These are phyloP conservation scores for Sinella curviseta DNA, from an alignment of 1,140 invertebrate species.

Conservation along the genomic window DNA sequence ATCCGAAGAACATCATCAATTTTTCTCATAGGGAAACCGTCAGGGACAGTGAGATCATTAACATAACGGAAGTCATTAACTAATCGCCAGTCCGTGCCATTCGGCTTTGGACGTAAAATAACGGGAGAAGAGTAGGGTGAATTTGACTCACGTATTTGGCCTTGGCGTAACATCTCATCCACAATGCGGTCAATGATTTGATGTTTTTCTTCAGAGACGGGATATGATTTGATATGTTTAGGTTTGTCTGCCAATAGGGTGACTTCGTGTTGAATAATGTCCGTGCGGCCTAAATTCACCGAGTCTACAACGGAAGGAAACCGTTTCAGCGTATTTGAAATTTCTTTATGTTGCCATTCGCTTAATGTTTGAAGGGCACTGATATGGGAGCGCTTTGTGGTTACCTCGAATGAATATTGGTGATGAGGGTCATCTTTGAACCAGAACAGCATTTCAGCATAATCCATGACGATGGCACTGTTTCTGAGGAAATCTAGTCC, in stretches of 20 bases:
- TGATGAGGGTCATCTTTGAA: background rate
- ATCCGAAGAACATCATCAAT: background rate
- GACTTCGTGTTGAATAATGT: background rate
- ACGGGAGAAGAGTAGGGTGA: constrained; percentile 30
- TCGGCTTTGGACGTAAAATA: constrained; percentile 5
- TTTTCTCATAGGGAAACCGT: constrained; percentile 29
- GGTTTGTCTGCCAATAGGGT: background rate
- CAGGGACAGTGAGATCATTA: background rate
- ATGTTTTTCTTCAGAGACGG: background rate
- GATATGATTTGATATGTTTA: constrained; percentile 3
- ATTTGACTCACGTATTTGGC: constrained; percentile 19
- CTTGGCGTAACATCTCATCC: constrained; percentile 32
- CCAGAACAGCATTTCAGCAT: background rate
- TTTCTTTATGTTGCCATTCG: background rate
- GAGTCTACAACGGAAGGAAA: background rate
- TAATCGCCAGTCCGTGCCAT: constrained; percentile 2
- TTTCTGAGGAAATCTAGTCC: constrained; percentile 29
- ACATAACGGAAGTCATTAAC: constrained; percentile 27
- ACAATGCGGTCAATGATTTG: background rate
- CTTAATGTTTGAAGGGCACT: background rate
- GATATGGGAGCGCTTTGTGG: background rate
- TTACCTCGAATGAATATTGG: background rate
- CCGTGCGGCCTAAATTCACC: background rate
- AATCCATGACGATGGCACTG: background rate
- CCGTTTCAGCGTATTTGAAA: background rate